phyloP scores from a whole-genome alignment of 1,140 invertebrate genomes.

The Eciton burchellii region DNA sequence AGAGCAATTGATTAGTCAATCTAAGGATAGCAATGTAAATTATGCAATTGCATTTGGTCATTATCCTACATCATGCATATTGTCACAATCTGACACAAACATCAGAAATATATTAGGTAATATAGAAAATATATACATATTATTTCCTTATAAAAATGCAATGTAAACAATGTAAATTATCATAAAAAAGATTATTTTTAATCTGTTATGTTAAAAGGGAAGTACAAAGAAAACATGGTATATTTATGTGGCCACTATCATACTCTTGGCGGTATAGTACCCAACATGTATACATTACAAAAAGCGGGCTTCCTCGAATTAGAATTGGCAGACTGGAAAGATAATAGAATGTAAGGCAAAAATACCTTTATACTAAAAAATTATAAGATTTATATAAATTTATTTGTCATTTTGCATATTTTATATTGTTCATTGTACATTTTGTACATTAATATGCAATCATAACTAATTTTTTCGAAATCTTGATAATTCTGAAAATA shows the following conservation, averaged over 20 bases:
- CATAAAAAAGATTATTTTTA: neutral
- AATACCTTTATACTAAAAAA: neutral
- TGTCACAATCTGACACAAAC: slow-evolving; percentile 87
- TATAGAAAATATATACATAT: neutral
- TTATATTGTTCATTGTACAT: too few relatives aligned
- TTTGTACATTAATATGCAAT: neutral
- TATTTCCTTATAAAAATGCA: neutral
- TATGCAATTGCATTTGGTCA: slow-evolving; percentile 96
- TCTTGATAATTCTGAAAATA: neutral
- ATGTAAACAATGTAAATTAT: neutral
- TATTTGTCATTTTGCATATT: slow-evolving; percentile 9
- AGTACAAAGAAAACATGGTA: slow-evolving; percentile 86
- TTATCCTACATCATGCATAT: slow-evolving; percentile 96
- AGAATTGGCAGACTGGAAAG: slow-evolving; percentile 97
- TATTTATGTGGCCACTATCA: slow-evolving; percentile 98
- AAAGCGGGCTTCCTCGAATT: slow-evolving; percentile 94
- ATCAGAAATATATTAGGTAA: slow-evolving; percentile 87
- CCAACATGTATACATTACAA: slow-evolving; percentile 95
- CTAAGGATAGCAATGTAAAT: slow-evolving; percentile 83
- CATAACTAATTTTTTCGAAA: neutral
- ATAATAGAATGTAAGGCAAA: slow-evolving; percentile 91
- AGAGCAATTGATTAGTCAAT: slow-evolving; percentile 85
- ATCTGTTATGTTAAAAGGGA: slow-evolving; percentile 74
- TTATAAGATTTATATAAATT: slow-evolving; percentile 14
- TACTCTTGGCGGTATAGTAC: slow-evolving; percentile 91